phyloP scores from a whole-genome alignment of 1,140 invertebrate genomes.

The Drepana arcuata region DNA sequence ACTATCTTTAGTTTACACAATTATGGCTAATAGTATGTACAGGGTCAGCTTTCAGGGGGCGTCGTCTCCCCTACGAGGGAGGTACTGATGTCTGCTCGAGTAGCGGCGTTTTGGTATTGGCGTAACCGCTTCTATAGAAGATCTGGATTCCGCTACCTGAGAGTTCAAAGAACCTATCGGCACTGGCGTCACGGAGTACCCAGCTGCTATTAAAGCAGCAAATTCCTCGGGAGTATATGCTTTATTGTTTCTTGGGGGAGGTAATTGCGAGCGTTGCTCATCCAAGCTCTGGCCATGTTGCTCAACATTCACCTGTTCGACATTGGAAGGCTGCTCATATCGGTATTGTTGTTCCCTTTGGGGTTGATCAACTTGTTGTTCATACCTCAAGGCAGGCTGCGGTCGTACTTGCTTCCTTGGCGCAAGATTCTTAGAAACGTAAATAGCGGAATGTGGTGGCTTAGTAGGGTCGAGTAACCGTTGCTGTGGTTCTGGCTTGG shows the following conservation, averaged over 20 bases:
- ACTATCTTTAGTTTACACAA: constrained; percentile 37
- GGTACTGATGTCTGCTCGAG: constrained; percentile 38
- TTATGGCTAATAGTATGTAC: constrained; percentile 47
- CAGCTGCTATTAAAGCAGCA: constrained; percentile 60
- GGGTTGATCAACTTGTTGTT: constrained; percentile 24
- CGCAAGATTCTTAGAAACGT: constrained; percentile 48
- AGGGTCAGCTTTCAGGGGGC: constrained; percentile 41
- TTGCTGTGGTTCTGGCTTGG: constrained; percentile 26
- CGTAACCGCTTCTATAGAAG: constrained; percentile 28
- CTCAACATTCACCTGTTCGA: constrained; percentile 32
- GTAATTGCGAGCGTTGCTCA: constrained; percentile 48
- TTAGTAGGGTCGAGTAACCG: constrained; percentile 34
- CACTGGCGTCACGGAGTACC: constrained; percentile 67
- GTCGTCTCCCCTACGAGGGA: constrained; percentile 55
- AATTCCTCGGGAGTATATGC: constrained; percentile 70
- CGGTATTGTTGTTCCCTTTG: constrained; percentile 20
- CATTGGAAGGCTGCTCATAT: constrained; percentile 8
- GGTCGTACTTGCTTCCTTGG: constrained; percentile 43
- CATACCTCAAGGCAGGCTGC: constrained; percentile 15
- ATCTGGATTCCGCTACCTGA: constrained; percentile 43
- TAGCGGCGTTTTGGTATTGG: constrained; percentile 28
- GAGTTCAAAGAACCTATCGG: constrained; percentile 44
- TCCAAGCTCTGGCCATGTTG: constrained; percentile 29
- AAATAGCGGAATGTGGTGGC: constrained; percentile 51
- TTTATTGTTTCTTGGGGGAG: constrained; percentile 66